These are phyloP conservation scores for Lysiphlebus fabarum DNA, from an alignment of 1,140 invertebrate genomes.

Conservation along the genomic window DNA sequence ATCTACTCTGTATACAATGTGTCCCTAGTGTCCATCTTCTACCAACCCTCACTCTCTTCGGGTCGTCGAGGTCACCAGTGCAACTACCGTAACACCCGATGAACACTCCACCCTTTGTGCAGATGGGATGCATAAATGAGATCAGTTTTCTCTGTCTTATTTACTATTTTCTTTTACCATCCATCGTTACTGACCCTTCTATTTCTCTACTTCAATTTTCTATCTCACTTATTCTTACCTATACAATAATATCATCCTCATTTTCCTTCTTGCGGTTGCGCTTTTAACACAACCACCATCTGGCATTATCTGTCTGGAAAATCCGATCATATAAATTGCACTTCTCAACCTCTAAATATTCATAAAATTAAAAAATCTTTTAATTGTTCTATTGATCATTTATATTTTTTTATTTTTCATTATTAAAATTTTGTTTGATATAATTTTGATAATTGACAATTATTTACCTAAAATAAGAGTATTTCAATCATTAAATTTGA, in stretches of 20 bases:
- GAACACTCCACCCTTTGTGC: conserved; percentile 13
- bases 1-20: too few relatives aligned
- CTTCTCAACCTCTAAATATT: background rate
- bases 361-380: too few relatives aligned
- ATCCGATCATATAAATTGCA: conserved; percentile 6
- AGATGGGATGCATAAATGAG: conserved; percentile 1
- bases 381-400: too few relatives aligned
- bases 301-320: conserved; percentile 10
- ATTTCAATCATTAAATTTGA: too few relatives aligned
- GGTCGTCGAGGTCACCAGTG: conserved; percentile 6
- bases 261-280: background rate
- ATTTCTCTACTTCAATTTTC: too few relatives aligned
- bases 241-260: background rate
- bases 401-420: too few relatives aligned
- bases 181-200: too few relatives aligned
- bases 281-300: conserved; percentile 14
- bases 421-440: too few relatives aligned
- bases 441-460: too few relatives aligned
- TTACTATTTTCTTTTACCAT: too few relatives aligned
- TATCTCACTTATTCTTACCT: background rate
- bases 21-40: too few relatives aligned
- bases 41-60: conserved; percentile 10
- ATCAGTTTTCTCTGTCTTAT: background rate
- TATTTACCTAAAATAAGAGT: too few relatives aligned
- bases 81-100: conserved; percentile 9